Evolutionary conservation across 1,140 invertebrate genomes (phyloP).

Genomic region (Leguminivora glycinivorella): DNA sequence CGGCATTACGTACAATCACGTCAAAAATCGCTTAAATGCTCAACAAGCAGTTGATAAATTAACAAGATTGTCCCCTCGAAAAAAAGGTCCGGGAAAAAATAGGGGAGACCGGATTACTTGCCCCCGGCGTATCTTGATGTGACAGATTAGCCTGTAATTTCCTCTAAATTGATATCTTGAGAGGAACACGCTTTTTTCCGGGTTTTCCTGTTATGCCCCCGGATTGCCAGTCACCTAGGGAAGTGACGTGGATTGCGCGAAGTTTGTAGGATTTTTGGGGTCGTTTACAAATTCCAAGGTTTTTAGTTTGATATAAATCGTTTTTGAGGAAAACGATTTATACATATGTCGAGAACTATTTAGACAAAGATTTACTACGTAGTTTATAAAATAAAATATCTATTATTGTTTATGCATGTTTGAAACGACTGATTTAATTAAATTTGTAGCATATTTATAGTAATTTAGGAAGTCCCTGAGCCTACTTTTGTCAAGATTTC

Average conservation of each 20-base stretch:
- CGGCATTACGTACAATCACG: slow-evolving; percentile 19
- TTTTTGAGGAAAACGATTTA: neutral
- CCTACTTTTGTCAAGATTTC: no score
- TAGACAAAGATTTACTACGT: no score
- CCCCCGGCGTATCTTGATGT: slow-evolving; percentile 62
- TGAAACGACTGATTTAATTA: no score
- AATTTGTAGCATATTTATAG: no score
- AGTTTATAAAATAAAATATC: no score
- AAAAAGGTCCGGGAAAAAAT: slow-evolving; percentile 44
- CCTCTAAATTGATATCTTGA: slow-evolving; percentile 71
- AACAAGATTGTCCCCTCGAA: slow-evolving; percentile 55
- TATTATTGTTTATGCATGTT: no score
- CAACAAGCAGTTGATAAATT: slow-evolving; percentile 63
- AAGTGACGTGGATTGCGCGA: slow-evolving; percentile 54
- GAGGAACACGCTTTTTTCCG: slow-evolving; percentile 43
- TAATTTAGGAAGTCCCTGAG: no score
- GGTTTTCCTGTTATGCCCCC: slow-evolving; percentile 37
- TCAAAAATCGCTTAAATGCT: slow-evolving; percentile 33
- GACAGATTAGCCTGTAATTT: slow-evolving; percentile 75
- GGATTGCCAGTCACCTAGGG: slow-evolving; percentile 59
- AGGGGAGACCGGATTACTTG: slow-evolving; percentile 55
- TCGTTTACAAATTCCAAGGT: neutral
- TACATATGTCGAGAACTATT: neutral
- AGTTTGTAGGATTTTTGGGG: slow-evolving; percentile 31
- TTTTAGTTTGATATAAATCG: neutral